A percentile compares a stretch with the other conserved stretches of the same genome.
These are phyloP conservation scores for Drosophila anomalipes DNA, from an alignment of 2,888 invertebrate species.

Conservation along the genomic window DNA sequence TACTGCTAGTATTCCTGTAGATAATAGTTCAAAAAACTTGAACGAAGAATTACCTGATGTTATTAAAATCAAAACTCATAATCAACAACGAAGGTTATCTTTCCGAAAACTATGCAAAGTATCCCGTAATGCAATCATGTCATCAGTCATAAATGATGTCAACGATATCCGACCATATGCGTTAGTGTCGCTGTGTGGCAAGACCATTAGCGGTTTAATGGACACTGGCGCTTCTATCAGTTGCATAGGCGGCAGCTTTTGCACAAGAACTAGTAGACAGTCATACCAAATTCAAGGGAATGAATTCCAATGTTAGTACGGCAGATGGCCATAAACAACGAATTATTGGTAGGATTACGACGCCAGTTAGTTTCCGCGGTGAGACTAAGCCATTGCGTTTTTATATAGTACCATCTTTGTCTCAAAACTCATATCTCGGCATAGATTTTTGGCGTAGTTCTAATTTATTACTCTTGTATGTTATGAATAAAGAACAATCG, in stretches of 20 bases:
- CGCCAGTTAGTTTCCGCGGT: neutral
- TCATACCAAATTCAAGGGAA: too few relatives aligned
- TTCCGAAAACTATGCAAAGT: too few relatives aligned
- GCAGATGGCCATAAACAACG: neutral
- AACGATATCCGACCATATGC: neutral
- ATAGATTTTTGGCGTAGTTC: too few relatives aligned
- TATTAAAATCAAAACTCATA: neutral
- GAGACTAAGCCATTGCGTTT: too few relatives aligned
- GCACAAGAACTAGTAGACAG: neutral
- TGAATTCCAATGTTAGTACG: neutral
- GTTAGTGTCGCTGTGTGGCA: neutral
- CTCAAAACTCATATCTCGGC: too few relatives aligned
- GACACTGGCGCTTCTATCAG: neutral
- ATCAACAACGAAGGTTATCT: neutral
- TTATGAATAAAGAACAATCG: too few relatives aligned
- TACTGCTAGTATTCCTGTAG: neutral
- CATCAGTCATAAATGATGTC: too few relatives aligned
- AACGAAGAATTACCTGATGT: neutral
- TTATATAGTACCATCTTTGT: too few relatives aligned
- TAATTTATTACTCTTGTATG: too few relatives aligned
- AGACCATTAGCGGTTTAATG: neutral
- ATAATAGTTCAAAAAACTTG: neutral
- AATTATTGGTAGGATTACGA: neutral
- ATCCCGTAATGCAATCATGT: too few relatives aligned
- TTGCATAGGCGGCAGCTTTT: neutral